Evolutionary conservation across 2,888 invertebrate species (phyloP).

Genomic region (Adelphocoris suturalis): DNA sequence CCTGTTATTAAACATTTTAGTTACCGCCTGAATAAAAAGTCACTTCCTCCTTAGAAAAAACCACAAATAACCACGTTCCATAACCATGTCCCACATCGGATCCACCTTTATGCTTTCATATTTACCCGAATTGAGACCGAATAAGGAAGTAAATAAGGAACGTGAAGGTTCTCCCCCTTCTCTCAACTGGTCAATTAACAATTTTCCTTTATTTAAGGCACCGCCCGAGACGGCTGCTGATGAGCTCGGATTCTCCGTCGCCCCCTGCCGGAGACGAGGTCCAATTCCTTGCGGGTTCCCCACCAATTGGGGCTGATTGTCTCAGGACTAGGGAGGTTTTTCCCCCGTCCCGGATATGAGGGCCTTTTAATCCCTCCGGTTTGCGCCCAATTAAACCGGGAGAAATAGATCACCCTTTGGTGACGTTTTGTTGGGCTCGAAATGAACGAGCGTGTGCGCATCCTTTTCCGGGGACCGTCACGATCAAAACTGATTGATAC

Average conservation of each 20-base stretch:
- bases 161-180: neutral
- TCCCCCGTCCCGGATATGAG: constrained; percentile 28
- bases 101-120: constrained; percentile 9
- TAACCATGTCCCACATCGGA: neutral
- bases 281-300: neutral
- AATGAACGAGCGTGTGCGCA: too few relatives aligned
- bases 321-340: neutral
- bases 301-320: constrained; percentile 15
- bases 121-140: constrained; percentile 28
- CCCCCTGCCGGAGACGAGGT: neutral
- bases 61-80: neutral
- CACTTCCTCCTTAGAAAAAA: constrained; percentile 32
- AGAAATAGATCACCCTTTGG: constrained; percentile 42
- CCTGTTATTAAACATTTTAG: constrained; percentile 38
- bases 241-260: neutral
- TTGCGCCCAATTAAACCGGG: constrained; percentile 13
- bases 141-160: neutral
- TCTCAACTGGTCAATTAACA: neutral
- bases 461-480: too few relatives aligned
- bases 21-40: constrained; percentile 16
- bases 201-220: constrained; percentile 23
- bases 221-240: constrained; percentile 1
- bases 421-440: neutral
- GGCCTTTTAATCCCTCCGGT: constrained; percentile 19
- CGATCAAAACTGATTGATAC: neutral